Evolutionary conservation across 2,888 invertebrate species (phyloP).

Genomic region (Nephrotoma flavescens): DNA sequence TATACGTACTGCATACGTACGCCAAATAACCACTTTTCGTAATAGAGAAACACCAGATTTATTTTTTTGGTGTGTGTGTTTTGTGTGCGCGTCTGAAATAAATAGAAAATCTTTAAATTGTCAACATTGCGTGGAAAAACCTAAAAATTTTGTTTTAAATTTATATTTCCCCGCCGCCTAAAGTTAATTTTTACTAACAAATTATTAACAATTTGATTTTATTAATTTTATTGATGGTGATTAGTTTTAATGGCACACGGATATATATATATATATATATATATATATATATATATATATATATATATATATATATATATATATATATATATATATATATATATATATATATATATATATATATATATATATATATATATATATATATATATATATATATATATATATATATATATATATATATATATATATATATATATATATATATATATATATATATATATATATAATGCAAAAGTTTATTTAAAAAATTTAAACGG

Average conservation of each 20-base stretch:
- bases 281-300: no score
- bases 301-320: no score
- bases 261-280: no score
- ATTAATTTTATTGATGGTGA: not conserved
- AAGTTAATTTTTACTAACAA: not conserved
- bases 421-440: no score
- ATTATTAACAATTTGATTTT: not conserved
- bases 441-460: no score
- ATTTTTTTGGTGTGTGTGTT: no score
- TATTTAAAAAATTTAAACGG: not conserved
- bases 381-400: no score
- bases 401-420: no score
- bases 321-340: no score
- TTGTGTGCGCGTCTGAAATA: not conserved
- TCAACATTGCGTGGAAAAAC: not conserved
- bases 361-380: no score
- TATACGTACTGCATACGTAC: not conserved
- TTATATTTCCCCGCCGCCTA: not conserved
- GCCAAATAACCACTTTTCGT: not conserved
- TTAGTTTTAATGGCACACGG: not conserved
- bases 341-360: no score
- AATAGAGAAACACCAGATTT: not conserved
- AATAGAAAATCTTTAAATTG: not conserved
- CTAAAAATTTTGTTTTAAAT: not conserved
- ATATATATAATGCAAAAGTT: not conserved